Conservation (phyloP, 2,888 invertebrate species). For the Cosmopolites sordidus region DNA sequence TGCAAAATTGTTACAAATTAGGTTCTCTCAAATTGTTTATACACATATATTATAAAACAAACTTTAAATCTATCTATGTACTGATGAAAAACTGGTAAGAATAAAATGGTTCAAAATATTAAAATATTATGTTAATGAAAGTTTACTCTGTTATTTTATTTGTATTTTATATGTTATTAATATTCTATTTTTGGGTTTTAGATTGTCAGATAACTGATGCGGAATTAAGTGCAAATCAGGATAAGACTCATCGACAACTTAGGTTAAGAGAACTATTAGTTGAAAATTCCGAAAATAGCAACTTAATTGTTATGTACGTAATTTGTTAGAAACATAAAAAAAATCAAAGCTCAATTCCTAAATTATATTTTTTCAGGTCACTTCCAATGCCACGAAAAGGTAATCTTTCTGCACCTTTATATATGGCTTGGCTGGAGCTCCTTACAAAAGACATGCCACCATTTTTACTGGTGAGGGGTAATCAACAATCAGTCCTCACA, state of each 20-base stretch:
- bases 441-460: constrained; percentile 87
- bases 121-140: no score
- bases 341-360: no score
- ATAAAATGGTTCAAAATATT: no score
- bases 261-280: constrained; percentile 83
- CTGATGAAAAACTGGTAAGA: no score
- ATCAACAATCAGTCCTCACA: constrained; percentile 83
- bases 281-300: constrained; percentile 80
- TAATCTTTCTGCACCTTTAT: constrained; percentile 83
- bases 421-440: constrained; percentile 95
- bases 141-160: no score
- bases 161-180: no score
- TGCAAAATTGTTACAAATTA: no score
- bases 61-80: no score
- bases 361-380: constrained; percentile 53
- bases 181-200: no score
- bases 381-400: constrained; percentile 90
- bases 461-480: constrained; percentile 78
- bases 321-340: not conserved
- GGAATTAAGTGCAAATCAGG: constrained; percentile 69
- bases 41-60: no score
- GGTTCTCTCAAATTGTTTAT: no score
- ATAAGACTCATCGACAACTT: constrained; percentile 88
- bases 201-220: constrained; percentile 66
- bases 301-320: constrained; percentile 91